These are phyloP conservation scores for Vanessa atalanta DNA, from an alignment of 1,140 invertebrate species.

Conservation along the genomic window DNA sequence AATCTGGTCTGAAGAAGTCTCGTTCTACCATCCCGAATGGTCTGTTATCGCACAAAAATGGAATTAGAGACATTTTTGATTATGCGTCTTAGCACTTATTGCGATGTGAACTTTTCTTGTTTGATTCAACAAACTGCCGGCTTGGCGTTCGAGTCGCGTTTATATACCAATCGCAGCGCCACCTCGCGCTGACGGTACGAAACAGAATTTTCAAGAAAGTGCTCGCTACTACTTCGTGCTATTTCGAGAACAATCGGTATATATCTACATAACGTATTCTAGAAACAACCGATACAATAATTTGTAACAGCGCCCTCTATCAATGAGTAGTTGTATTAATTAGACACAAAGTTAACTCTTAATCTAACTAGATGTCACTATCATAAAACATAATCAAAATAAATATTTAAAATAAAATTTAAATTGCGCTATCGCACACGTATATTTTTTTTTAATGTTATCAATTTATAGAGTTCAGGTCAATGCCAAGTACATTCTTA, in stretches of 20 bases:
- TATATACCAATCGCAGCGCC: conserved; percentile 63
- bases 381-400: not conserved
- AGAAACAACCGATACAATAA: not conserved
- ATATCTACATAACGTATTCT: conserved; percentile 2
- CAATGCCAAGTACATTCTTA: too few relatives aligned
- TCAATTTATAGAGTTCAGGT: too few relatives aligned
- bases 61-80: conserved; percentile 61
- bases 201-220: conserved; percentile 51
- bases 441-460: too few relatives aligned
- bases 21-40: conserved; percentile 52
- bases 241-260: conserved; percentile 40
- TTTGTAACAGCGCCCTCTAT: conserved; percentile 48
- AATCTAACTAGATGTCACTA: not conserved
- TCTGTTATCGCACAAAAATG: conserved; percentile 57
- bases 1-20: conserved; percentile 48
- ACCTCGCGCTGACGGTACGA: conserved; percentile 45
- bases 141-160: conserved; percentile 26
- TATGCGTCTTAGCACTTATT: conserved; percentile 24
- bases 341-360: not conserved
- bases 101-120: conserved; percentile 18
- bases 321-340: conserved; percentile 40
- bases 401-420: not conserved
- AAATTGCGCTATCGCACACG: not conserved
- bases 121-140: conserved; percentile 36
- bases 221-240: conserved; percentile 1